Evolutionary conservation across 1,140 invertebrate species (phyloP).

Genomic region (Conus betulinus): DNA sequence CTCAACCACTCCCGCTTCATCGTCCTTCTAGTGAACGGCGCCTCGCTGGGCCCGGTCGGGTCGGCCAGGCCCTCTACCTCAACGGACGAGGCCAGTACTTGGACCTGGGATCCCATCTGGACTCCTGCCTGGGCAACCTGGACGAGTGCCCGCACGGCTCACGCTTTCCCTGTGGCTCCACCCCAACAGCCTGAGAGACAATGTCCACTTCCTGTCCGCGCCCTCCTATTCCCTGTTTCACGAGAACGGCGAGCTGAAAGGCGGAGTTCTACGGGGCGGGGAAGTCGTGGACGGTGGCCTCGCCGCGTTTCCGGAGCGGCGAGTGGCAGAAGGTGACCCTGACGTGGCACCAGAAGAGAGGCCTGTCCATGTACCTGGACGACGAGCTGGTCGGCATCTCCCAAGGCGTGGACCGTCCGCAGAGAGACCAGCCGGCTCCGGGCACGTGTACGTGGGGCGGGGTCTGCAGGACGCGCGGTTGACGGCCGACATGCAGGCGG

Average conservation of each 20-base stretch:
- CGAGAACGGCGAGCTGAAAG: constrained; percentile 61
- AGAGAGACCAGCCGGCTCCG: constrained; percentile 51
- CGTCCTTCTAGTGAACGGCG: constrained; percentile 68
- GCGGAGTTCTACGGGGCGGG: constrained; percentile 55
- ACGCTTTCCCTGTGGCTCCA: constrained; percentile 70
- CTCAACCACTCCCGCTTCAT: constrained; percentile 61
- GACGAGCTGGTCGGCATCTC: constrained; percentile 50
- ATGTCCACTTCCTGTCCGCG: constrained; percentile 65
- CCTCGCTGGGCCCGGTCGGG: constrained; percentile 58
- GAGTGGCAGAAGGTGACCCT: constrained; percentile 71
- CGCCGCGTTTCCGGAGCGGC: constrained; percentile 52
- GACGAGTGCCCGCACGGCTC: constrained; percentile 67
- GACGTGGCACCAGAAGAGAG: constrained; percentile 68
- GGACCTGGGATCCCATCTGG: constrained; percentile 62
- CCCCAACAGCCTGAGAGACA: constrained; percentile 55
- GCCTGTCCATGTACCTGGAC: constrained; percentile 66
- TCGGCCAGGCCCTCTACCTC: constrained; percentile 62
- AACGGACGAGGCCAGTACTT: constrained; percentile 69
- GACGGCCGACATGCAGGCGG: constrained; percentile 58
- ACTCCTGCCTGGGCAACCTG: constrained; percentile 71
- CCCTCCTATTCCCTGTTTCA: constrained; percentile 70
- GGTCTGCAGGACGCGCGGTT: constrained; percentile 32
- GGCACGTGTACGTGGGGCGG: constrained; percentile 61
- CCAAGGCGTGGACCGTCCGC: constrained; percentile 36
- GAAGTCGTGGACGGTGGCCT: constrained; percentile 64